Evolutionary conservation across 2,888 invertebrate genomes (phyloP).

Genomic region (Lydus trimaculatus): DNA sequence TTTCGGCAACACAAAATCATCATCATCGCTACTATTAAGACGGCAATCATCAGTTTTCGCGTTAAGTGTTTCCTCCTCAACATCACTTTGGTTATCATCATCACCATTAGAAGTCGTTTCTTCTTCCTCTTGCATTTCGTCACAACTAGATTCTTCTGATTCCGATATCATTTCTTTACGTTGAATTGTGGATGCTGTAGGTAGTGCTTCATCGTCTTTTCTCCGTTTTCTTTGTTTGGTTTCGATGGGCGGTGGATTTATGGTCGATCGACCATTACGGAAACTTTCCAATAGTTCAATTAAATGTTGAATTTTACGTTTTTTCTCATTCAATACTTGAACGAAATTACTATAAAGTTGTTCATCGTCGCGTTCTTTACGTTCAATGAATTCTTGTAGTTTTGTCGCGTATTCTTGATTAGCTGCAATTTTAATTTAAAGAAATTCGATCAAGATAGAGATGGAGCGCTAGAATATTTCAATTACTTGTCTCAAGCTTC

Average conservation of each 20-base stretch:
- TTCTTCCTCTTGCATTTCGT: conserved; percentile 35
- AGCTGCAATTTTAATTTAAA: conserved; percentile 28
- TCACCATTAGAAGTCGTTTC: conserved; percentile 18
- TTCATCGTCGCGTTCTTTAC: conserved; percentile 45
- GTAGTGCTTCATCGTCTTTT: conserved; percentile 15
- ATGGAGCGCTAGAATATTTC: background rate
- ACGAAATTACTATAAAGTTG: conserved; percentile 51
- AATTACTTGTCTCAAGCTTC: conserved; percentile 12
- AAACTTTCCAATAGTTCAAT: conserved; percentile 51
- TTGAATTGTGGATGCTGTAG: conserved; percentile 12
- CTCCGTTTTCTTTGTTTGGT: conserved; percentile 29
- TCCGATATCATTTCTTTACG: conserved; percentile 27
- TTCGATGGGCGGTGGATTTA: conserved; percentile 34
- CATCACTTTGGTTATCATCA: conserved; percentile 18
- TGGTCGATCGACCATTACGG: conserved; percentile 37
- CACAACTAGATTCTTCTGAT: conserved; percentile 27
- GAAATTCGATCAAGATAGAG: background rate
- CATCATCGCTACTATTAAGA: background rate
- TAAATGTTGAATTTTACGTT: conserved; percentile 52
- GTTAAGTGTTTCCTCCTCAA: conserved; percentile 19
- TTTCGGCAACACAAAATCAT: conserved; percentile 8
- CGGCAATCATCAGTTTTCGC: conserved; percentile 38
- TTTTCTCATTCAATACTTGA: conserved; percentile 55
- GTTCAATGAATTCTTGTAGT: conserved; percentile 41
- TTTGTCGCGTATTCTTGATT: conserved; percentile 35